Percentiles rank a stretch among this genome's conserved stretches.
phyloP scores from a whole-genome alignment of 2,797 vertebrate genomes.

The Pterois miles region DNA sequence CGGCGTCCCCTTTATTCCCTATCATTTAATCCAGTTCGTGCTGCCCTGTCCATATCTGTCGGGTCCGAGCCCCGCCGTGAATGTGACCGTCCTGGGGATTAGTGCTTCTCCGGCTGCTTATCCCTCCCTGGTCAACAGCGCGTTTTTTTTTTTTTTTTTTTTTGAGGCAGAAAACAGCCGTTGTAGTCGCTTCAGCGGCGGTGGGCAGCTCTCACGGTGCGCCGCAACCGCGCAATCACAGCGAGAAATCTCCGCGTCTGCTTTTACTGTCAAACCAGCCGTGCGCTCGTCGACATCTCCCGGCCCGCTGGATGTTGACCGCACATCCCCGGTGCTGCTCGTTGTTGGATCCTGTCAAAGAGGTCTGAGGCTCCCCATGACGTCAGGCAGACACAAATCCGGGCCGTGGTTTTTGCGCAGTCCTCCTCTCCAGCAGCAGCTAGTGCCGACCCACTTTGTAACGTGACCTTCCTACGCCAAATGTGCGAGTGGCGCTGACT shows the following conservation, averaged over 20 bases:
- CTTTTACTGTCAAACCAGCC: slow-evolving; percentile 18
- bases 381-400: slow-evolving; percentile 81
- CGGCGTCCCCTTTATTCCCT: slow-evolving; percentile 48
- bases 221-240: slow-evolving; percentile 3
- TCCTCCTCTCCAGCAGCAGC: slow-evolving; percentile 53
- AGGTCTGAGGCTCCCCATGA: slow-evolving; percentile 82
- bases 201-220: slow-evolving; percentile 39
- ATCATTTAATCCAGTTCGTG: slow-evolving; percentile 64
- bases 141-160: too few species aligned
- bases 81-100: slow-evolving; percentile 75
- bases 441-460: slow-evolving; percentile 54
- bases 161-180: slow-evolving; percentile 46
- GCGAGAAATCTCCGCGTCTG: slow-evolving; percentile 9
- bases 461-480: slow-evolving; percentile 78
- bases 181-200: slow-evolving; percentile 45
- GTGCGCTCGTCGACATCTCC: slow-evolving; percentile 46
- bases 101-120: slow-evolving; percentile 68
- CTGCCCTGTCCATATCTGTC: slow-evolving; percentile 62
- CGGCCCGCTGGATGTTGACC: slow-evolving; percentile 51
- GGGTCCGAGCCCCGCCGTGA: slow-evolving; percentile 53
- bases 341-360: slow-evolving; percentile 71
- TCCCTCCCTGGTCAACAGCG: slow-evolving; percentile 55
- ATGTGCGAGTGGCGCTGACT: slow-evolving; percentile 63
- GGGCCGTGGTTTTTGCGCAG: slow-evolving; percentile 83
- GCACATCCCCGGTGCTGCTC: slow-evolving; percentile 47